Percentiles rank a stretch among this genome's conserved stretches.
Conservation (phyloP, 2,888 invertebrate genomes). For the Pristionchus mayeri region DNA sequence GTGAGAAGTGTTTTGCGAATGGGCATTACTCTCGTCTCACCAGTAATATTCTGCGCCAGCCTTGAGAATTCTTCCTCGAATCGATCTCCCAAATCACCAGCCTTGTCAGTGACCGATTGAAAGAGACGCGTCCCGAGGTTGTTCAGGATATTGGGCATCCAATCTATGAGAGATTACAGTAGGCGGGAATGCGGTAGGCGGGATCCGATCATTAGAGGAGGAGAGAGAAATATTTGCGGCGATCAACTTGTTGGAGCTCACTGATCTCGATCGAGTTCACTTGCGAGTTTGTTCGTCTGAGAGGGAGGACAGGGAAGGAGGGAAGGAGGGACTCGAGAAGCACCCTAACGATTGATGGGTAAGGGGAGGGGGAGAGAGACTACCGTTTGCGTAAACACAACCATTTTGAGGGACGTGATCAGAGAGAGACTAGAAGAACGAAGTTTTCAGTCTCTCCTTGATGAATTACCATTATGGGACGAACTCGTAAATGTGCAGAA, state of each 20-base stretch:
- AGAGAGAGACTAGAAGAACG: background rate
- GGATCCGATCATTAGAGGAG: background rate
- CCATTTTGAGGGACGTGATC: background rate
- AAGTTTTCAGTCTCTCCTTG: background rate
- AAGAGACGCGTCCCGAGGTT: conserved; percentile 62
- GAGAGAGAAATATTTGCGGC: background rate
- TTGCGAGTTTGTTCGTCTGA: conserved; percentile 9
- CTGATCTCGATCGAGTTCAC: conserved; percentile 13
- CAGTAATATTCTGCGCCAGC: conserved; percentile 62
- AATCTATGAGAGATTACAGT: conserved; percentile 14
- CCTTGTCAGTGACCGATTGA: conserved; percentile 66
- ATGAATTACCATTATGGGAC: conserved; percentile 24
- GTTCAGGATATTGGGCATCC: conserved; percentile 60
- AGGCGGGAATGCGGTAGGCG: background rate
- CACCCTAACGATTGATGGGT: conserved; percentile 18
- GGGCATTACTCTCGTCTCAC: conserved; percentile 50
- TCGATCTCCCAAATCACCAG: conserved; percentile 66
- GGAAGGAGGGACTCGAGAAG: conserved; percentile 21
- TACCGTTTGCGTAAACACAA: background rate
- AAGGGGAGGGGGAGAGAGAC: background rate
- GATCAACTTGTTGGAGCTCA: background rate
- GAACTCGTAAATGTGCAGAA: conserved; percentile 13
- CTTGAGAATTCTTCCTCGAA: conserved; percentile 64
- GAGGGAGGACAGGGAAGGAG: conserved; percentile 24
- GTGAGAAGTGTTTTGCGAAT: background rate